Evolutionary conservation across 2,888 invertebrate species (phyloP).

Genomic region (Cerceris ruficornis): DNA sequence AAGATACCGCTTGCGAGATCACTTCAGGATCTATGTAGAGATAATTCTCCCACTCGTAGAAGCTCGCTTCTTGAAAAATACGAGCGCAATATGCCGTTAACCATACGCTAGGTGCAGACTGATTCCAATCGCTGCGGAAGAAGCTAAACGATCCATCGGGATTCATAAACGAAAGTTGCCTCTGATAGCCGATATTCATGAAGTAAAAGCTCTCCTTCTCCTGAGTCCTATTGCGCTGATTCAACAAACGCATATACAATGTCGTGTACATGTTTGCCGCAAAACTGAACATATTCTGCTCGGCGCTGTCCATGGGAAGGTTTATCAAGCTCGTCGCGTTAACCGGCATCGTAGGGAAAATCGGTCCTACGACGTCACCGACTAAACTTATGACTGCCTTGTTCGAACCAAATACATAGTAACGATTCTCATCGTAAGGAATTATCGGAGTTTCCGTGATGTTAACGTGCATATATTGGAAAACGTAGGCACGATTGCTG

Average conservation of each 20-base stretch:
- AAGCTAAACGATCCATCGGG: conserved; percentile 94
- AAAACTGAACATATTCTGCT: conserved; percentile 98
- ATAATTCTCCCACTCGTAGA: conserved; percentile 98
- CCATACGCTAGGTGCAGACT: conserved; percentile 94
- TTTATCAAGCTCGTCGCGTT: conserved; percentile 91
- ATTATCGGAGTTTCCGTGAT: conserved; percentile 96
- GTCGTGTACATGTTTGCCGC: conserved; percentile 96
- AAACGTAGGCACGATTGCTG: conserved; percentile 94
- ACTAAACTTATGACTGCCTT: conserved; percentile 91
- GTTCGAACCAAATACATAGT: conserved; percentile 97
- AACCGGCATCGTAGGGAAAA: conserved; percentile 96
- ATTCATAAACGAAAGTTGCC: conserved; percentile 95
- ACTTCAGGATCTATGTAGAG: conserved; percentile 95
- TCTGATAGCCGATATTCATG: conserved; percentile 95
- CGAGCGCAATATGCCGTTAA: conserved; percentile 95
- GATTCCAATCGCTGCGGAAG: conserved; percentile 97
- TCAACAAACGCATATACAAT: conserved; percentile 94
- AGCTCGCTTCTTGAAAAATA: conserved; percentile 94
- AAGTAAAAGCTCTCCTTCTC: conserved; percentile 92
- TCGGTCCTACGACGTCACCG: conserved; percentile 96
- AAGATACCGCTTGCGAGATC: conserved; percentile 92
- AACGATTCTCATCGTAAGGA: conserved; percentile 94
- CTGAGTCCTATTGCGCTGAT: conserved; percentile 92
- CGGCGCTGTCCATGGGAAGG: conserved; percentile 95
- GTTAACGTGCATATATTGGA: conserved; percentile 98